These are phyloP conservation scores for Myopa tessellatipennis DNA, from an alignment of 2,888 invertebrate species.

Conservation along the genomic window DNA sequence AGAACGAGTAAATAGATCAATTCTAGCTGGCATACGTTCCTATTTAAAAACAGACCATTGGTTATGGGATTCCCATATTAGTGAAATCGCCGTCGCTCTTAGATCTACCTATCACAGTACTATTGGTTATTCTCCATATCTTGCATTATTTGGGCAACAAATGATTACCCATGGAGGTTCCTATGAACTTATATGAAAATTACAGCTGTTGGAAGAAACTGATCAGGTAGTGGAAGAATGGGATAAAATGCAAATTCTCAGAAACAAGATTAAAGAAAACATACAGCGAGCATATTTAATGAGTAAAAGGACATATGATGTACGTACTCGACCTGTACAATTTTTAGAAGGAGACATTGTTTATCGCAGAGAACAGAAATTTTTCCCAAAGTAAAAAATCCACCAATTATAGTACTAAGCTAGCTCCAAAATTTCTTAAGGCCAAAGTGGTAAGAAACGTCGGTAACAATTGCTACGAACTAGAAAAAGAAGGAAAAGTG, in stretches of 20 bases:
- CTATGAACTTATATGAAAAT: slow-evolving; percentile 12
- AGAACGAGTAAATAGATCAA: slow-evolving; percentile 55
- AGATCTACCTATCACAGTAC: slow-evolving; percentile 36
- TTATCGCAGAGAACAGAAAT: slow-evolving; percentile 18
- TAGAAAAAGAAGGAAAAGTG: too few species aligned
- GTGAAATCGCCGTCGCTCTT: slow-evolving; percentile 37
- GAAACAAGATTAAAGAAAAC: too few species aligned
- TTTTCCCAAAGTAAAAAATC: slow-evolving; percentile 22
- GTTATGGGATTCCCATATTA: slow-evolving; percentile 22
- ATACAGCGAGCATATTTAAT: slow-evolving; percentile 4
- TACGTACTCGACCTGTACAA: not conserved
- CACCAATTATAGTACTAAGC: slow-evolving; percentile 34
- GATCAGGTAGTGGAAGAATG: slow-evolving; percentile 24
- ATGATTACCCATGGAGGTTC: slow-evolving; percentile 12
- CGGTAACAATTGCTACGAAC: slow-evolving; percentile 25
- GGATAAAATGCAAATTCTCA: too few species aligned
- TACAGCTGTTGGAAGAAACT: slow-evolving; percentile 4
- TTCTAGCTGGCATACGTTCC: slow-evolving; percentile 53
- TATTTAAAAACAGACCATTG: slow-evolving; percentile 42
- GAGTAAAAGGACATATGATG: slow-evolving; percentile 16
- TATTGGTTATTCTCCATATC: slow-evolving; percentile 38
- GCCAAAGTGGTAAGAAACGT: slow-evolving; percentile 21
- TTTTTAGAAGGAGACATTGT: slow-evolving; percentile 17
- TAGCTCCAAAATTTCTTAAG: slow-evolving; percentile 37
- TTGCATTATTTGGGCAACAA: slow-evolving; percentile 29